Base-by-base conservation (phyloP, 2,888 invertebrate genomes). In the Scelioninae gen. 2 region DNA sequence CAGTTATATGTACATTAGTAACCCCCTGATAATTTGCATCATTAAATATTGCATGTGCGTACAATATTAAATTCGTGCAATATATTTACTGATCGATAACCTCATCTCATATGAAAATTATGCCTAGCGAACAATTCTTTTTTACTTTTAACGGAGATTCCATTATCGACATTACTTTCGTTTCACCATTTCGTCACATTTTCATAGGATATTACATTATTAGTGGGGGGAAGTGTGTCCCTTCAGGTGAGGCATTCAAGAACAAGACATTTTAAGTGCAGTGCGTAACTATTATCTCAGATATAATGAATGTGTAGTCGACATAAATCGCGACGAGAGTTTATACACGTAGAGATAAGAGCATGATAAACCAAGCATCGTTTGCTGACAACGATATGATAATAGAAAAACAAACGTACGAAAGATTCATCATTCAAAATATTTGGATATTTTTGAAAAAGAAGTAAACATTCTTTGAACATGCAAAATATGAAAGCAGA, bases 341-440 rank as follows among this genome's bases (percentile, higher is more conserved):
- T 48, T 18, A 31, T 48, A 50, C 61, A 70, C 63, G 70, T 63
- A 63, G 15, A 63, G 70, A 70, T 70, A 70, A 70, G 37, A 63
- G 18, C 16, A 35, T 9, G 69, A 69, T 69, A 55, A 69, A 69
- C 45, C 45, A 61, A 61, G 19, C 35, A 16, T 13, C 28, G 48
- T 55, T 70, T 45, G 52, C 46, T 69, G 60, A 57, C 70, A 70
- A 55, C 16, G 63, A 63, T 63, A 63, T 57, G 50, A 61, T 60
- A 60, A 60, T 53, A 13, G 16, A 45, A 11, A 68, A 68, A 43
- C 33, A 35, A 48, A 16, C 41, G 22, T 43, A 11, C 19, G 52
- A 11, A 35, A 63, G 53, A 63, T 37, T 53, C 33, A 53, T 41
- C 18, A n/a, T 39, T 13, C 13, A 4, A 15, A 39, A 16, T 39